Conservation (phyloP, 2,113 vertebrate genomes). For the Corythoichthys haematopterus region DNA sequence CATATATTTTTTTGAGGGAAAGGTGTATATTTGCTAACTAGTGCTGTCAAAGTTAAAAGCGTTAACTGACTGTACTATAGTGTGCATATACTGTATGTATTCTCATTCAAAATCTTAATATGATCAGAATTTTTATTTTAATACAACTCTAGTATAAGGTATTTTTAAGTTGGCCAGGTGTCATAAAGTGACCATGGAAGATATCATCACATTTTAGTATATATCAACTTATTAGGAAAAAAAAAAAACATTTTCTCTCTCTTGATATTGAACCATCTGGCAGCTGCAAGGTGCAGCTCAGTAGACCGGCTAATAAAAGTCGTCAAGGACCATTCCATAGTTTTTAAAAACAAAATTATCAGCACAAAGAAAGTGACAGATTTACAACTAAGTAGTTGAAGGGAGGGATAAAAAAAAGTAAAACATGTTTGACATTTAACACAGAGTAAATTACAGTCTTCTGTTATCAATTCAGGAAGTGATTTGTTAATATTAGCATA, state of each 20-base stretch:
- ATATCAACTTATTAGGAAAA: neutral
- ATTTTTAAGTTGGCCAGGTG: neutral
- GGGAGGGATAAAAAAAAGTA: neutral
- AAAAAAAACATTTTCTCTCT: neutral
- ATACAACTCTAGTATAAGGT: neutral
- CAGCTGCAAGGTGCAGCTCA: constrained; percentile 1
- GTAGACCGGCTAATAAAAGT: neutral
- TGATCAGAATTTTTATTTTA: neutral
- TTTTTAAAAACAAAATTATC: neutral
- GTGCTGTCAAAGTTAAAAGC: too few relatives aligned
- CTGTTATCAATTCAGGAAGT: neutral
- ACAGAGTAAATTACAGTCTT: neutral
- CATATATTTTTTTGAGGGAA: too few relatives aligned
- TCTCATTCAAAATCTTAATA: neutral
- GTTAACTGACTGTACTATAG: too few relatives aligned
- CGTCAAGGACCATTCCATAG: neutral
- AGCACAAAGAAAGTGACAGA: neutral
- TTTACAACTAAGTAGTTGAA: neutral
- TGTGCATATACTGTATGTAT: too few relatives aligned
- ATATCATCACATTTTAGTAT: neutral
- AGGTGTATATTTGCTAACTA: too few relatives aligned
- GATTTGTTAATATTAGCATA: neutral
- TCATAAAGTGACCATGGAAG: neutral
- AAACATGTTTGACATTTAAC: neutral
- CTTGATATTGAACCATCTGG: constrained; percentile 2